Conservation (phyloP, 2,113 vertebrate species). For the Tamias sibiricus region DNA sequence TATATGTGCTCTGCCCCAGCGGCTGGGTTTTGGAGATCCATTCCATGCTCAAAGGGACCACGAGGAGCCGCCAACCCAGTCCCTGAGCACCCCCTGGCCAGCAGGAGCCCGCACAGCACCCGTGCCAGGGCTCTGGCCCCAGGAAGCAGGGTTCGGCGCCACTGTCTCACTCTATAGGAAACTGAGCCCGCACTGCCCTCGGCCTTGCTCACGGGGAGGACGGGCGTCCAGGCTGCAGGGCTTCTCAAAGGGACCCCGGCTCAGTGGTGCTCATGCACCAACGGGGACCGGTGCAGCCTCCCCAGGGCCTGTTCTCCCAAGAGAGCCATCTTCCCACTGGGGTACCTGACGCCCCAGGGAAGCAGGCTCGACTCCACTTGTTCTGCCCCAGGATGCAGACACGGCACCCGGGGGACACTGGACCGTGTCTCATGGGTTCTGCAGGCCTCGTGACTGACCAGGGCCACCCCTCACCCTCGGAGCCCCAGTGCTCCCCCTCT, state of each 20-base stretch:
- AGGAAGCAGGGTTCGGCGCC: fast-evolving
- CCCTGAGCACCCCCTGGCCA: not conserved
- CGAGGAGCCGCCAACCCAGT: fast-evolving
- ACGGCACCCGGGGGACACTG: not conserved
- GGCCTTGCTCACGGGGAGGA: too few relatives aligned
- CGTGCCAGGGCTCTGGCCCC: too few relatives aligned
- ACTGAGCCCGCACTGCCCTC: not conserved
- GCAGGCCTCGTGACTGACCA: not conserved
- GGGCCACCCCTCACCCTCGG: fast-evolving
- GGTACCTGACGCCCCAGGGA: too few relatives aligned
- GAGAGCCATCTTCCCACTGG: too few relatives aligned
- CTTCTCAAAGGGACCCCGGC: fast-evolving
- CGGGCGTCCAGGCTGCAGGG: not conserved
- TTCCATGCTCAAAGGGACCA: fast-evolving
- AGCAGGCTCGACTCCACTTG: too few relatives aligned
- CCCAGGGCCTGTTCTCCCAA: not conserved
- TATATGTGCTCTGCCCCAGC: not conserved
- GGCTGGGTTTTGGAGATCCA: not conserved
- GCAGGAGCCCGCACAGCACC: fast-evolving
- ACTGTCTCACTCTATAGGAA: not conserved
- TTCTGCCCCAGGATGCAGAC: not conserved
- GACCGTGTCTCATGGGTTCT: not conserved
- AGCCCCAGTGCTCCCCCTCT: not conserved
- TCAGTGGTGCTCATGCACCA: fast-evolving
- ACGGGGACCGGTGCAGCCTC: not conserved